Evolutionary conservation across 2,888 invertebrate genomes (phyloP), one percentile per base, ranked within the genome.

Genomic region (Reticulitermes lucifugus): DNA sequence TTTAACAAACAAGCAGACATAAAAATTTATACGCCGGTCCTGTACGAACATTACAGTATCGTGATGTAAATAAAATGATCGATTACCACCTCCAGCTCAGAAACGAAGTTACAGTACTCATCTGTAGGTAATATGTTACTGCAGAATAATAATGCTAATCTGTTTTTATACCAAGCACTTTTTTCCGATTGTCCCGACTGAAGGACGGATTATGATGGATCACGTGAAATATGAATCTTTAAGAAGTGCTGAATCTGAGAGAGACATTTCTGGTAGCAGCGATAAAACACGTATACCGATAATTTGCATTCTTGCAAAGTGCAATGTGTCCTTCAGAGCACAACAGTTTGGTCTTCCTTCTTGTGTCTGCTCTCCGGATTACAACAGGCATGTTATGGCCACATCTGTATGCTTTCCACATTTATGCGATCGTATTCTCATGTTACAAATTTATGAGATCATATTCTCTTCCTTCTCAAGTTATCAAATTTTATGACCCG

Each of bases 181-280:
- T 59, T 59, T 21, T 59, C 14, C 55, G 55, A 21, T 59, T 59
- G 2, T 59, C 55, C 21, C 55, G 55, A 59, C 35, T 14, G 35
- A 2, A 80, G 80, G 59, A 80, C 59, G 80, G 59, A 80, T 80
- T 46, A 59, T 80, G 80, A 80, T 80, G 59, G 80, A 80, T 80
- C 80, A 60, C 51, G 51, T 79, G 79, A 79, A 22, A n/a, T 46
- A 51, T 41, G 35, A 73, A 59, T 59, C 21, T 59, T 12, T 73
- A 73, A 73, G 14, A 9, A 73, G 18, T 73, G 73, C 35, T 73
- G 25, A 41, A 21, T 59, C 21, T 6, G 55, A 18, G 55, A 59
- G 4, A 59, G 55, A 59, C 55, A 70, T 3, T 70, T 70, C 22
- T 70, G 70, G 70, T 70, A 9, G 22, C n/a, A 70, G 70, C 22